Conservation (phyloP, 2,888 invertebrate species). For the Elegia similella region DNA sequence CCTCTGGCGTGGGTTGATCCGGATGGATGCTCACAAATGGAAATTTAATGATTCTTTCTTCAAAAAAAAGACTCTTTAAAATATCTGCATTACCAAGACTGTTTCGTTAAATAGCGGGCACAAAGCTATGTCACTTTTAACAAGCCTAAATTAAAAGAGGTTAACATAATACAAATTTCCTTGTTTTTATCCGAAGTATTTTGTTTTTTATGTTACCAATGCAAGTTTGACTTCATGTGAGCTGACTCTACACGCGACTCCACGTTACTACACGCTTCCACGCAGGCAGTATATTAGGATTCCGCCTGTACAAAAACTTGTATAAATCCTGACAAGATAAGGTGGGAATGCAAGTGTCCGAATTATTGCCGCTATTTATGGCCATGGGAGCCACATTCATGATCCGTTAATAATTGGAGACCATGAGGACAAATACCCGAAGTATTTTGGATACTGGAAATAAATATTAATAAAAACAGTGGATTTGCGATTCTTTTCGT, state of each 20-base stretch:
- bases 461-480: constrained; percentile 75
- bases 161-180: no score
- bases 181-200: no score
- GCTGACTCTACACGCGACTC: background rate
- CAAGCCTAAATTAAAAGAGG: no score
- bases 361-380: constrained; percentile 39
- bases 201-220: background rate
- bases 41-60: no score
- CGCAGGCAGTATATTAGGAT: constrained; percentile 17
- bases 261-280: background rate
- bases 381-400: constrained; percentile 34
- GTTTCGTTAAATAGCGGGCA: no score
- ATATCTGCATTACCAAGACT: no score
- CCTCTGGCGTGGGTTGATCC: no score
- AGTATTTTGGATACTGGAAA: constrained; percentile 65
- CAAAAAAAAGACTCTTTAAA: no score
- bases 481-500: constrained; percentile 65
- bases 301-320: constrained; percentile 19
- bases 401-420: constrained; percentile 50
- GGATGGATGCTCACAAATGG: no score
- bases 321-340: constrained; percentile 32
- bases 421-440: constrained; percentile 48
- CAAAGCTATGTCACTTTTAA: no score
- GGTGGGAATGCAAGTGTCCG: constrained; percentile 29
- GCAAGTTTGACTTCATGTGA: background rate